Evolutionary conservation across 2,888 invertebrate species (phyloP).

Genomic region (Aproaerema taeniolella): DNA sequence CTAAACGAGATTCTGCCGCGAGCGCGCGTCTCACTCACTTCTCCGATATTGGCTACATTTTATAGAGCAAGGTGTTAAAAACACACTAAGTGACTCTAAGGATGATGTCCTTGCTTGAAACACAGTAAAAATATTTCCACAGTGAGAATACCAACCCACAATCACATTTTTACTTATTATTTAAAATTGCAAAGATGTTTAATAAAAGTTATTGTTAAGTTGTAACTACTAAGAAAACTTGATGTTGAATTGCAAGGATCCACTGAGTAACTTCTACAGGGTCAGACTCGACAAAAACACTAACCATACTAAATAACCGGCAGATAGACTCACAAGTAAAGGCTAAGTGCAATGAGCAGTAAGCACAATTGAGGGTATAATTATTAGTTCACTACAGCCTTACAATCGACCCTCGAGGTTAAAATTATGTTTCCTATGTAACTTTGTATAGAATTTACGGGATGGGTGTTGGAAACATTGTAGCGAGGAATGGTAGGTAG

Average conservation of each 20-base stretch:
- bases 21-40: slow-evolving; percentile 47
- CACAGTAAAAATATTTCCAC: too few relatives aligned
- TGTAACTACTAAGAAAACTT: too few relatives aligned
- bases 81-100: slow-evolving; percentile 22
- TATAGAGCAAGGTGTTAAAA: slow-evolving; percentile 36
- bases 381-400: slow-evolving; percentile 25
- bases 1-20: slow-evolving; percentile 56
- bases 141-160: too few relatives aligned
- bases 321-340: slow-evolving; percentile 5
- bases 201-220: too few relatives aligned
- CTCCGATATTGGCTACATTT: slow-evolving; percentile 48
- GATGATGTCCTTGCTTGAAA: too few relatives aligned
- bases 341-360: slow-evolving; percentile 12
- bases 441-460: slow-evolving; percentile 16
- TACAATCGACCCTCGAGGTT: slow-evolving; percentile 24
- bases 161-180: too few relatives aligned
- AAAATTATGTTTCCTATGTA: slow-evolving; percentile 22
- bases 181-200: too few relatives aligned
- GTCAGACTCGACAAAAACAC: not conserved
- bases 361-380: slow-evolving; percentile 21
- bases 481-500: slow-evolving; percentile 6
- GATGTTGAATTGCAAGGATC: too few relatives aligned
- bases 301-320: slow-evolving; percentile 3
- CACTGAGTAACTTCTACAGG: too few relatives aligned
- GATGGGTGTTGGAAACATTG: slow-evolving; percentile 7